phyloP scores from a whole-genome alignment of 2,888 invertebrate genomes.

The Caenorhabditis japonica region DNA sequence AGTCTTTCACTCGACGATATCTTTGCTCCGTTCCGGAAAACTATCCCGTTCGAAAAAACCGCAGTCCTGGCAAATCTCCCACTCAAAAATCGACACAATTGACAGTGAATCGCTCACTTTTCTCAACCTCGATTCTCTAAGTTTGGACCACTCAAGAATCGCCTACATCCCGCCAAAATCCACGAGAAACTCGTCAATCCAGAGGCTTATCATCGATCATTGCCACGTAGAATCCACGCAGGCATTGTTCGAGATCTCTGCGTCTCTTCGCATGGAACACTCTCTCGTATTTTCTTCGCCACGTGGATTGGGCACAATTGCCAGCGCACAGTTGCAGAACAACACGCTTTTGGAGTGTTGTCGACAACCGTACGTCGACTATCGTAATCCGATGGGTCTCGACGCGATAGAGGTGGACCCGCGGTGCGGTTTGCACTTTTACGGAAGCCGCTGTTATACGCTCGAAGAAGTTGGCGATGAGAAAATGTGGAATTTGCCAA shows the following conservation, averaged over 20 bases:
- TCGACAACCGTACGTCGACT: slow-evolving; percentile 18
- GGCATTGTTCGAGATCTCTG: slow-evolving; percentile 35
- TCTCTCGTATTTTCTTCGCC: slow-evolving; percentile 42
- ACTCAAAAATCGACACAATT: slow-evolving; percentile 25
- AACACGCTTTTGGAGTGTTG: slow-evolving; percentile 52
- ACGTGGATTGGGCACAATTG: slow-evolving; percentile 32
- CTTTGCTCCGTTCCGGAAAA: slow-evolving; percentile 7
- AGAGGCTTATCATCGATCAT: slow-evolving; percentile 20
- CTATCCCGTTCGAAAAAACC: neutral
- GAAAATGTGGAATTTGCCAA: slow-evolving; percentile 17
- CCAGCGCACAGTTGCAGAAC: slow-evolving; percentile 49
- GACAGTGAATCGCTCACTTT: neutral
- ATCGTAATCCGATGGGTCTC: slow-evolving; percentile 18
- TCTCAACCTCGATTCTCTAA: slow-evolving; percentile 10
- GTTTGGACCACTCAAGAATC: slow-evolving; percentile 12
- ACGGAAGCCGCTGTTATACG: slow-evolving; percentile 20
- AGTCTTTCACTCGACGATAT: slow-evolving; percentile 44
- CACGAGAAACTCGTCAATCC: slow-evolving; percentile 15
- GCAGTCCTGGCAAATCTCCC: slow-evolving; percentile 30
- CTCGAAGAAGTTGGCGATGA: neutral
- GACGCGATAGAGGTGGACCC: slow-evolving; percentile 32
- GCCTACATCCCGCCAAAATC: slow-evolving; percentile 9
- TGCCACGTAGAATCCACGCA: slow-evolving; percentile 27
- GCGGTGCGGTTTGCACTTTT: slow-evolving; percentile 38
- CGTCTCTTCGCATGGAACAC: slow-evolving; percentile 26